Base-by-base conservation (phyloP, 2,888 invertebrate genomes). In the Ochropleura leucogaster region DNA sequence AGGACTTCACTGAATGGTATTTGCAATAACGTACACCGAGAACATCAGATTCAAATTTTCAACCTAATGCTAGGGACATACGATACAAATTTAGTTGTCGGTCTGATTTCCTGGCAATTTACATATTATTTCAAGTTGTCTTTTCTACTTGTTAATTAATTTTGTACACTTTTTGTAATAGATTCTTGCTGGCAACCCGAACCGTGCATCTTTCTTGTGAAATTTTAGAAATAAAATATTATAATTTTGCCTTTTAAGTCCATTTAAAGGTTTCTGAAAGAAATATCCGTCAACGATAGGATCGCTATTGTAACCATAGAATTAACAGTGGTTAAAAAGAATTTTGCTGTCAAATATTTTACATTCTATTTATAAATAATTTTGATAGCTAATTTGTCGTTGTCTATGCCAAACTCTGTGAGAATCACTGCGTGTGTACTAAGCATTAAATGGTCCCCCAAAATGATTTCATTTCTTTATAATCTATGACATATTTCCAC, bases 401-500 rank as follows among this genome's bases (percentile, higher is more conserved):
- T 20, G 20, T n/a, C 0, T 20, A n/a, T 3, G 20, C 12, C 2
- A 55, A 55, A 55, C 12, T 20, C 12, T 20, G 55, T 20, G 10
- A 5, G 3, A 55, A 20, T 55, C 3, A 55, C 12, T 55, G 55
- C 55, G 20, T 55, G 12, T 20, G 55, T 20, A 20, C 55, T 6
- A 55, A 55, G 55, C 55, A 16, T 6, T 4, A 20, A 46, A 20
- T 44, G 14, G 16, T 8, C 1, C 10, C 8, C 7, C 10, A 42
- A 51, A 51, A 20, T 75, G 47, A 62, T 67, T 49, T 63, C 44
- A 77, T 46, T 18, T 12, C 20, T 14, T 8, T 14, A 64, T 59
- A 77, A 77, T 68, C 0, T 30, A 47, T 46, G 14, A 66, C 49
- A 75, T 62, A 66, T 60, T 69, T 77, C n/a, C 12, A 12, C 42